Evolutionary conservation across 2,113 vertebrate genomes (phyloP), one percentile per base, ranked within the genome.

Genomic region (Tyto alba): DNA sequence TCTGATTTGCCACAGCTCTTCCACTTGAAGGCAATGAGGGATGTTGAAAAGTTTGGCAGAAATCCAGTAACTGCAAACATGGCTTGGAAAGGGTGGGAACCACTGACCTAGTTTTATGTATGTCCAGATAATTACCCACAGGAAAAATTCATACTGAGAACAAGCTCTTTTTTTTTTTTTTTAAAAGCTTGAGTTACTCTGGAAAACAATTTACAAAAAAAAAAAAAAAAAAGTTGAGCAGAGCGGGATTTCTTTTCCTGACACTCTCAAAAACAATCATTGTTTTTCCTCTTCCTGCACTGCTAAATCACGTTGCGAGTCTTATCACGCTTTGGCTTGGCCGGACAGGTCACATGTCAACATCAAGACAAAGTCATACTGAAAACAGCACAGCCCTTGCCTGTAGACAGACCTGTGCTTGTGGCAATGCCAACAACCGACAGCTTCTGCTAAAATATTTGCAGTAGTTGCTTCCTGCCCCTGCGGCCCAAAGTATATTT

Each of bases 261-360:
- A 88, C 88, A 45, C 36, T 89, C 72, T 96, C 34, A 85, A 83
- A 93, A 96, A 94, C 95, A 96, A 77, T 96, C 88, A 96, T 94
- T 96, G 88, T 95, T 97, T 95, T 96, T 48, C 76, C 45, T 92
- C 90, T 97, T 96, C 96, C 96, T 96, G 93, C 60, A 6, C 73
- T 87, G 86, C 76, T 92, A 89, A 94, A 92, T 84, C 86, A 78
- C 2, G 0, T 81, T 60, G 60, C 0, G 0, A 94, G 88, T 90
- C 94, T 97, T 97, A 96, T 95, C 94, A 62, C n/a, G 10, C 87
- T 92, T 86, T 87, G 67, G 60, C 95, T 95, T 89, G 45, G 9
- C 72, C 0, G 0, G 60, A 43, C 80, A 90, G 85, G 93, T 96
- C 94, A 95, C 95, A 89, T 89, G 96, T 87, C 90, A 67, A 67